These are phyloP conservation scores for Gallinago jamesoni DNA, from an alignment of 2,113 vertebrate species.

Conservation along the genomic window DNA sequence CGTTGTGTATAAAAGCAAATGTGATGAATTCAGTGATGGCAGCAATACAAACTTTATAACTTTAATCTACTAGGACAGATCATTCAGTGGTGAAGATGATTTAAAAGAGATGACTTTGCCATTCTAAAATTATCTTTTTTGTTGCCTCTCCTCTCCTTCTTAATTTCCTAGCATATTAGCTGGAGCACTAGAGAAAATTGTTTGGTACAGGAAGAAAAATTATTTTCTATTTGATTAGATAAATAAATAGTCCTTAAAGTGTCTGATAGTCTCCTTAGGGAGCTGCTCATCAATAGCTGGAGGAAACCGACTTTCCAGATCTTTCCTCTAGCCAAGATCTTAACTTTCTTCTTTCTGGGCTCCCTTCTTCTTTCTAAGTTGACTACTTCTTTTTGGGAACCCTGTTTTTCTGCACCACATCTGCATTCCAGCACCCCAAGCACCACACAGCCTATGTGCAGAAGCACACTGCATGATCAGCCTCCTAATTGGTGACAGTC, in stretches of 20 bases:
- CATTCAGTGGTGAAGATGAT: constrained; percentile 15
- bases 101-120: background rate
- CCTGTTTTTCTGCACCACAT: background rate
- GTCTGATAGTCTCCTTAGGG: background rate
- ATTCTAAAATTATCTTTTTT: background rate
- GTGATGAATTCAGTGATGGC: background rate
- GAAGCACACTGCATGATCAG: background rate
- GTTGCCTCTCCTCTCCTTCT: background rate
- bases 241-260: background rate
- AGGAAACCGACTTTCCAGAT: background rate
- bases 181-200: background rate
- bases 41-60: constrained; percentile 14
- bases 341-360: background rate
- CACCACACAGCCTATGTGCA: background rate
- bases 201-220: background rate
- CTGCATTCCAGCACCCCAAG: background rate
- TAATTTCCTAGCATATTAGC: background rate
- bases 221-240: background rate
- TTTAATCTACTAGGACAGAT: constrained; percentile 43
- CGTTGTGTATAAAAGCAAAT: constrained; percentile 20
- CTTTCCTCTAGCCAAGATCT: background rate
- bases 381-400: background rate
- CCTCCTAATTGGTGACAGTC: background rate
- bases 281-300: background rate
- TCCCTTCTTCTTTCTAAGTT: background rate